Percentiles rank a stretch among this genome's conserved stretches.
Conservation (phyloP, 2,888 invertebrate genomes). For the Philonicus albiceps region DNA sequence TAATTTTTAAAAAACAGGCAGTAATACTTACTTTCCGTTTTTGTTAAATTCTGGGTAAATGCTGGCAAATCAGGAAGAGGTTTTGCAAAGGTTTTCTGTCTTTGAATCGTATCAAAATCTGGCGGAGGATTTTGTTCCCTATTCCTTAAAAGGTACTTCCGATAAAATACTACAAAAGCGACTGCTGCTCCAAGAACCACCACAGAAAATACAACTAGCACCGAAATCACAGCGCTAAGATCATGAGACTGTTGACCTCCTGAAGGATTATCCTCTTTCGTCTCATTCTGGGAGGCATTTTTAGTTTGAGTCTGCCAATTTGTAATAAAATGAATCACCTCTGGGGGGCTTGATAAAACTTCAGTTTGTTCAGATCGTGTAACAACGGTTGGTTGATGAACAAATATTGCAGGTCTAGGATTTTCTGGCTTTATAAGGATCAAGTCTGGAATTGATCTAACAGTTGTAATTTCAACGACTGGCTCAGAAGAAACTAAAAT, state of each 20-base stretch:
- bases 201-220: conserved; percentile 56
- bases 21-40: conserved; percentile 56
- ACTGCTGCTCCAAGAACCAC: conserved; percentile 56
- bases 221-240: conserved; percentile 55
- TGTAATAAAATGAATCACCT: conserved; percentile 62
- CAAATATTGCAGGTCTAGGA: conserved; percentile 50
- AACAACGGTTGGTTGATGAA: conserved; percentile 51
- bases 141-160: conserved; percentile 41
- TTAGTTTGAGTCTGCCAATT: conserved; percentile 51
- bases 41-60: conserved; percentile 55
- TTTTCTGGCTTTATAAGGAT: conserved; percentile 58
- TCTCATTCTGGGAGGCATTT: conserved; percentile 38
- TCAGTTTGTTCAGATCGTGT: conserved; percentile 55
- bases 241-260: conserved; percentile 49
- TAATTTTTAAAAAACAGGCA: not conserved
- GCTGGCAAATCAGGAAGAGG: conserved; percentile 59
- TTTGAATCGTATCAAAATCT: not conserved
- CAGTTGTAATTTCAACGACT: conserved; percentile 52
- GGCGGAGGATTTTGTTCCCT: not conserved
- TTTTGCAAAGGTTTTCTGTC: conserved; percentile 51
- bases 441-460: conserved; percentile 56
- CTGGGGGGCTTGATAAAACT: conserved; percentile 53
- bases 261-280: conserved; percentile 41
- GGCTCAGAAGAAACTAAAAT: conserved; percentile 48
- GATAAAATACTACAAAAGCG: conserved; percentile 58